phyloP scores from a whole-genome alignment of 1,140 invertebrate genomes.

The Grapholita molesta region DNA sequence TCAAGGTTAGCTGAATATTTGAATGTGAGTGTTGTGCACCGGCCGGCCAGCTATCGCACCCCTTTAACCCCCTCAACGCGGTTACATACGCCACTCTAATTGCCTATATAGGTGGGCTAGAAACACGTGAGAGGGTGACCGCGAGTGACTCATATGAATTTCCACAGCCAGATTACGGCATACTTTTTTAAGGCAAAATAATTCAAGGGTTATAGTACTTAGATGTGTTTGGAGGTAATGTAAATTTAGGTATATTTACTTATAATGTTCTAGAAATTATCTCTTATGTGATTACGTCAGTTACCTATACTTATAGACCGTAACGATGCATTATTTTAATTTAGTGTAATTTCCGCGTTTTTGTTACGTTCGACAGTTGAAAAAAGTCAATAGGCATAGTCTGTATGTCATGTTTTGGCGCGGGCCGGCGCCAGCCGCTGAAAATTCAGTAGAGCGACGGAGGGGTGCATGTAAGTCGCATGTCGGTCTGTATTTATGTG shows the following conservation, averaged over 20 bases:
- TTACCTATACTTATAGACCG: neutral
- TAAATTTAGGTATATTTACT: neutral
- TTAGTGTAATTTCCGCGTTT: neutral
- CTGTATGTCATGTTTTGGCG: neutral
- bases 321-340: neutral
- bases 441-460: neutral
- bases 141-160: constrained; percentile 55
- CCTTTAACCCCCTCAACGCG: constrained; percentile 57
- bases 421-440: neutral
- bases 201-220: neutral
- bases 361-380: neutral
- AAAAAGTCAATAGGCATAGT: neutral
- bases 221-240: neutral
- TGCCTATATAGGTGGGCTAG: constrained; percentile 58
- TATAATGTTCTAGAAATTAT: too few relatives aligned
- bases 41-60: constrained; percentile 51
- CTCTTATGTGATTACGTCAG: too few relatives aligned
- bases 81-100: constrained; percentile 45
- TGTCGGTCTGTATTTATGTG: neutral
- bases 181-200: neutral
- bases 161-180: constrained; percentile 26
- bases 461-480: neutral
- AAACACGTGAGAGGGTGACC: constrained; percentile 46
- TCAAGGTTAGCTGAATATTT: constrained; percentile 75
- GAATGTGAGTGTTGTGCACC: constrained; percentile 62